A percentile compares a stretch with the other conserved stretches of the same genome.
Conservation (phyloP, 1,140 invertebrate species). For the Brachionus manjavacas region DNA sequence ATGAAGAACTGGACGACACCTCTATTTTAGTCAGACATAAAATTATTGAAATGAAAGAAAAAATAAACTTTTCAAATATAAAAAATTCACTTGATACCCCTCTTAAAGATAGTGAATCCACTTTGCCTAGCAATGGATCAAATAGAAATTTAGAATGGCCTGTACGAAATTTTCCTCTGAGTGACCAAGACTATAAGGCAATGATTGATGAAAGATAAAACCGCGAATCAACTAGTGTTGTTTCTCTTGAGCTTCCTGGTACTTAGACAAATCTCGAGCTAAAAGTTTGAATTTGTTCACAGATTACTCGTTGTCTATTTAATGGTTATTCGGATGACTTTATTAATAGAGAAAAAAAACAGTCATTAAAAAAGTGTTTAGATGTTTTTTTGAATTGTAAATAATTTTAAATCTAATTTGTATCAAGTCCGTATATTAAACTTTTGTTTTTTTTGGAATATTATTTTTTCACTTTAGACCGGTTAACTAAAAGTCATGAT, state of each 20-base stretch:
- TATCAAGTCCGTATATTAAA: neutral
- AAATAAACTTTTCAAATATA: neutral
- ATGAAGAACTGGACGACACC: neutral
- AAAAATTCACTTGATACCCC: neutral
- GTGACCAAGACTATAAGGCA: neutral
- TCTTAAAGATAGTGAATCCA: neutral
- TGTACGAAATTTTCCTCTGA: neutral
- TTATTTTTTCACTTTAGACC: neutral
- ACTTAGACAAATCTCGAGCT: slow-evolving; percentile 16
- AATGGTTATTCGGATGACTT: neutral
- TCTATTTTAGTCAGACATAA: neutral
- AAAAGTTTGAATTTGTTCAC: slow-evolving; percentile 17
- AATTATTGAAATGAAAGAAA: neutral
- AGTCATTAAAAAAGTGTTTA: neutral
- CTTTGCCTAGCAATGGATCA: neutral
- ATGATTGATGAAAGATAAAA: neutral
- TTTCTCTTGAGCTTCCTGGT: neutral
- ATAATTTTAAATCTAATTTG: neutral
- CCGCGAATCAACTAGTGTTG: neutral
- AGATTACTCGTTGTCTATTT: slow-evolving; percentile 8
- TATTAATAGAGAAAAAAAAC: neutral
- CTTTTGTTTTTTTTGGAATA: neutral
- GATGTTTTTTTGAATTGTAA: neutral
- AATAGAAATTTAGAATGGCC: neutral
- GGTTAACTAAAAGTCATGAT: neutral